A percentile compares a stretch with the other conserved stretches of the same genome.
These are phyloP conservation scores for Caenorhabditis panamensis DNA, from an alignment of 2,888 invertebrate genomes.

Conservation along the genomic window DNA sequence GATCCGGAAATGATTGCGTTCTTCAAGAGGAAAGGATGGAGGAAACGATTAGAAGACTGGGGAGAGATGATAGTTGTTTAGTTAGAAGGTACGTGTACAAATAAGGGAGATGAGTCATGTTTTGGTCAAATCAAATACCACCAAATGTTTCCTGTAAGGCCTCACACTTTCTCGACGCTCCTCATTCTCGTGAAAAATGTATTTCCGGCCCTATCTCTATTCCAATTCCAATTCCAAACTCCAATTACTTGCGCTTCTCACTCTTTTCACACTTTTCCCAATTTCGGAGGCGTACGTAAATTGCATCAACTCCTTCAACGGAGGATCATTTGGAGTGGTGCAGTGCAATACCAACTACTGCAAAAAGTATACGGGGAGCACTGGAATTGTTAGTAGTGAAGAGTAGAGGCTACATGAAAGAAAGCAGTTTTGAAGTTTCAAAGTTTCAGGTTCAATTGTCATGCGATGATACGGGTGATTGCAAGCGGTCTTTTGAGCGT, in stretches of 20 bases:
- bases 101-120: conserved; percentile 46
- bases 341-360: conserved; percentile 55
- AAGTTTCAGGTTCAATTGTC: conserved; percentile 58
- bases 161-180: neutral
- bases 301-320: conserved; percentile 53
- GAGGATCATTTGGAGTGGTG: conserved; percentile 13
- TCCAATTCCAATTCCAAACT: neutral
- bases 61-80: conserved; percentile 76
- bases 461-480: conserved; percentile 65
- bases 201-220: neutral
- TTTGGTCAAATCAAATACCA: conserved; percentile 35
- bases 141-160: neutral
- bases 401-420: neutral
- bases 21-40: conserved; percentile 72
- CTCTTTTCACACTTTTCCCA: neutral
- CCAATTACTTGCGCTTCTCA: neutral
- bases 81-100: conserved; percentile 40
- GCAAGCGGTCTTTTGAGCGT: conserved; percentile 52
- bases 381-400: conserved; percentile 57
- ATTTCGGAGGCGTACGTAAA: conserved; percentile 30
- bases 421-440: neutral
- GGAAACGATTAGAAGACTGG: conserved; percentile 75
- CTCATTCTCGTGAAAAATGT: neutral
- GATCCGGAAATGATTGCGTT: conserved; percentile 75
- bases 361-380: conserved; percentile 59